Conservation (phyloP, 2,797 vertebrate species). For the Pseudomugil tenellus region DNA sequence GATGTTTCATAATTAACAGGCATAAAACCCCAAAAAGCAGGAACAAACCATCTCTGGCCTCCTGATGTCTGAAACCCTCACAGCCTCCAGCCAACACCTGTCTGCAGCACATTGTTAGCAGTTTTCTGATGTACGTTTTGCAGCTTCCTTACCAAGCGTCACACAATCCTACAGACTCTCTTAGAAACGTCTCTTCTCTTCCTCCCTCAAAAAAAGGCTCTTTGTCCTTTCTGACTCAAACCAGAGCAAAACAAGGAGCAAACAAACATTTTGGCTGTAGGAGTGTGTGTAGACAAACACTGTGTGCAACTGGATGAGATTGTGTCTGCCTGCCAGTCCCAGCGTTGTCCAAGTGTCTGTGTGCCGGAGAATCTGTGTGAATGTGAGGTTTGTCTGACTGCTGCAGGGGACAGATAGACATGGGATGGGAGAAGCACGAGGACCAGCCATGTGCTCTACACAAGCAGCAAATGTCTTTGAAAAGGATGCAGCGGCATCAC, state of each 20-base stretch:
- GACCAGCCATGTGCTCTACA: constrained; percentile 73
- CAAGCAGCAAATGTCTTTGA: constrained; percentile 62
- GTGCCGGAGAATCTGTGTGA: constrained; percentile 11
- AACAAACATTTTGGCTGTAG: constrained; percentile 61
- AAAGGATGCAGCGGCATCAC: constrained; percentile 57
- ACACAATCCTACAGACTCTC: constrained; percentile 57
- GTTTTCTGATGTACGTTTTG: constrained; percentile 58
- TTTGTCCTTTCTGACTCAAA: constrained; percentile 66
- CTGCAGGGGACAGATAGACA: constrained; percentile 63
- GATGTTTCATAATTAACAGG: constrained; percentile 3
- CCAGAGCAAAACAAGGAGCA: constrained; percentile 61
- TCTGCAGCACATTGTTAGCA: constrained; percentile 45
- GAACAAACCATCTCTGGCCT: constrained; percentile 8
- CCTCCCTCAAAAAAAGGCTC: constrained; percentile 46
- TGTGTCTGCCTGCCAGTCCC: constrained; percentile 40
- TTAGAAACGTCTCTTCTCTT: constrained; percentile 63
- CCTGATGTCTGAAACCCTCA: background rate
- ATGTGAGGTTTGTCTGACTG: constrained; percentile 20
- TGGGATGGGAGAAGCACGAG: constrained; percentile 68
- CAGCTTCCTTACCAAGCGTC: constrained; percentile 66
- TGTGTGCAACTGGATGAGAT: constrained; percentile 32
- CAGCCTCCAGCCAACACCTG: constrained; percentile 19
- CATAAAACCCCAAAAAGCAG: constrained; percentile 17
- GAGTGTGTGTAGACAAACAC: constrained; percentile 56
- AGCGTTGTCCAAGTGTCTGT: constrained; percentile 42